A percentile compares a stretch with the other conserved stretches of the same genome.
Conservation (phyloP, 2,113 vertebrate species). For the Glareola pratincola region DNA sequence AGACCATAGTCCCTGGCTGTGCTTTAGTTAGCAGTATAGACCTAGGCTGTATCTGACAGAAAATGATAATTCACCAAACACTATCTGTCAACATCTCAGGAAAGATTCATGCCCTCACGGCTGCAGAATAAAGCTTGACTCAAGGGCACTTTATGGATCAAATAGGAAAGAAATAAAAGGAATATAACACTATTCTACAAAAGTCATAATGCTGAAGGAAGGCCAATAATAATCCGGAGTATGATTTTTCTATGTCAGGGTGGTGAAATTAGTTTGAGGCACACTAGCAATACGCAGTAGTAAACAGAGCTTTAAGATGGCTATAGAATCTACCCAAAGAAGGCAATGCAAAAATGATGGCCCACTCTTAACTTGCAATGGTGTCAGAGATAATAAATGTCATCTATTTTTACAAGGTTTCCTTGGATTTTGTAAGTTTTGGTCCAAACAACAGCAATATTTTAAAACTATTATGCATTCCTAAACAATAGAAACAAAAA, state of each 20-base stretch:
- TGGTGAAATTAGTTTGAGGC: not conserved
- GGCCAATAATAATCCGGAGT: not conserved
- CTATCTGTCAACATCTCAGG: constrained; percentile 20
- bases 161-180: constrained; percentile 21
- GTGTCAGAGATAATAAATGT: not conserved
- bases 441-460: not conserved
- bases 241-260: not conserved
- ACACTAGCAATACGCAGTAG: not conserved
- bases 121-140: constrained; percentile 41
- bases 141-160: constrained; percentile 23
- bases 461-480: not conserved
- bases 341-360: not conserved
- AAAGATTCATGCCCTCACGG: not conserved
- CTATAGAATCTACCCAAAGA: not conserved
- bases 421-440: not conserved
- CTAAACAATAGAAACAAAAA: not conserved
- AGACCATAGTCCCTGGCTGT: not conserved
- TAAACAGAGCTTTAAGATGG: not conserved
- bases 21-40: not conserved
- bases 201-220: not conserved
- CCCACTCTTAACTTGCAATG: not conserved
- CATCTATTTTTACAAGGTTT: not conserved
- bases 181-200: not conserved
- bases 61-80: constrained; percentile 15
- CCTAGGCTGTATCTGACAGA: not conserved